Evolutionary conservation across 2,888 invertebrate species (phyloP), one percentile per base, ranked within the genome.

Genomic region (Parasteatoda lunata): DNA sequence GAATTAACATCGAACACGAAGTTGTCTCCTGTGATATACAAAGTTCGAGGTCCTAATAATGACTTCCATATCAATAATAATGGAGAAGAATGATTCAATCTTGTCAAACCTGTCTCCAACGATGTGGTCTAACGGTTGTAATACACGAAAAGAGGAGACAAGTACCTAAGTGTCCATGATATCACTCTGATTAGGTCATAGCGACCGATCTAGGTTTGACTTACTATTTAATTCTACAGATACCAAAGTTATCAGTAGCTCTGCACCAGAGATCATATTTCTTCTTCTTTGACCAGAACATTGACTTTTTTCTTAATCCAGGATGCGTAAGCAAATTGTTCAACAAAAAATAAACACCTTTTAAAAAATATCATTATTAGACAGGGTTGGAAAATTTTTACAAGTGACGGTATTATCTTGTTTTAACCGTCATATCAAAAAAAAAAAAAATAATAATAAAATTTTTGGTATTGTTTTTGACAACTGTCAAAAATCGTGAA

Each of bases 51-150:
- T 51, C 66, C 80, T 66, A 52, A 72, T 73, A 80, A 80, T 80
- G 80, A 80, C 80, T 65, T 13, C 8, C 59, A 59, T 59, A 80
- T 77, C 54, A 77, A 77, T 52, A n/a, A 65, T 48, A 72, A 73
- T 72, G 66, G 72, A 80, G 52, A 80, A 64, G 72, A 30, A 80
- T 80, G 80, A 59, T 59, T 59, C 59, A 59, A 59, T 59, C 59
- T 80, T 73, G 80, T 80, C 80, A 80, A 80, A 80, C 80, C 80
- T 80, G 80, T 80, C 80, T 80, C 72, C 47, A 73, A 49, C 72
- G 80, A 80, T 52, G 64, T 65, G 64, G 54, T 71, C 49, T 80
- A 80, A 80, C 80, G 80, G 80, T 80, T 72, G 80, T 80, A 65
- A 64, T 11, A 65, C 80, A 80, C 80, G 80, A 73, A 66, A 51